These are phyloP conservation scores for Arnoldichthys spilopterus DNA, from an alignment of 2,797 vertebrate species.

Conservation along the genomic window DNA sequence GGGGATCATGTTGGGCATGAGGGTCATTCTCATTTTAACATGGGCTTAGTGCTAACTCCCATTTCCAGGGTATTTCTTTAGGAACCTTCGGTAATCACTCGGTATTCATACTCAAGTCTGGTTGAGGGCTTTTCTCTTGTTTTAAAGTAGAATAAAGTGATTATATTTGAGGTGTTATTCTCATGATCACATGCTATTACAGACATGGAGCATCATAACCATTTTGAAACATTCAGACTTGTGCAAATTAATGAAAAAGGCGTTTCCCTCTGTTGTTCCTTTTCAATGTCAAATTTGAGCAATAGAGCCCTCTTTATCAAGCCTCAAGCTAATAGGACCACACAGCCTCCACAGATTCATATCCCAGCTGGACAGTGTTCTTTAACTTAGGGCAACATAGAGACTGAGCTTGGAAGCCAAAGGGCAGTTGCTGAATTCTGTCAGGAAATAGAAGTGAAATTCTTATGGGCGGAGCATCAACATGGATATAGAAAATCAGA, in stretches of 20 bases:
- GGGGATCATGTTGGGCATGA: not conserved
- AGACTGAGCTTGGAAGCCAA: not conserved
- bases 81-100: not conserved
- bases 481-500: too few species aligned
- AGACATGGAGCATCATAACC: slow-evolving; percentile 42
- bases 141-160: not conserved
- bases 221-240: slow-evolving; percentile 24
- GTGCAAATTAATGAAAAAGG: not conserved
- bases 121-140: slow-evolving; percentile 34
- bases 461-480: too few species aligned
- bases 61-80: slow-evolving; percentile 5
- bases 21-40: slow-evolving; percentile 12
- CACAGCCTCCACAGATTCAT: not conserved
- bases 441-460: not conserved
- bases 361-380: too few species aligned
- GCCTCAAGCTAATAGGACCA: not conserved
- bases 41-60: not conserved
- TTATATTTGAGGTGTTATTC: slow-evolving; percentile 16
- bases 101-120: slow-evolving; percentile 8
- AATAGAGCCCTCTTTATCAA: not conserved
- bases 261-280: not conserved
- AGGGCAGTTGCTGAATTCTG: not conserved
- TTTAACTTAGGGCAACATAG: not conserved
- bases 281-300: not conserved
- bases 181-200: not conserved